These are phyloP conservation scores for Callionymus lyra DNA, from an alignment of 2,113 vertebrate species.

Conservation along the genomic window DNA sequence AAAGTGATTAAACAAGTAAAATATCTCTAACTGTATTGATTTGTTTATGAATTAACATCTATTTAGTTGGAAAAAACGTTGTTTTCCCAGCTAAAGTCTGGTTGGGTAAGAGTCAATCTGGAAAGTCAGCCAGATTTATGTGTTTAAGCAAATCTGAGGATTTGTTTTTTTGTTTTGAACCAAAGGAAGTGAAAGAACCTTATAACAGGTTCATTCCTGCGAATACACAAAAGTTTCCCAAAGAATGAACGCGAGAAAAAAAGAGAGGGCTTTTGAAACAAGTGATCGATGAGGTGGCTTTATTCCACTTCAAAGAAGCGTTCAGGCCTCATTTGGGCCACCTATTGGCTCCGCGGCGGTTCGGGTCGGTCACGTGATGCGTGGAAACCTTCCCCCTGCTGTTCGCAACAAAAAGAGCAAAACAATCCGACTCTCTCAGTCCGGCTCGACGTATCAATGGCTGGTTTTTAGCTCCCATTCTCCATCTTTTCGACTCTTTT, in stretches of 20 bases:
- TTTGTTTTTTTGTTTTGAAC: constrained; percentile 21
- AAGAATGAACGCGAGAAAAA: constrained; percentile 39
- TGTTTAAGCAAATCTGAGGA: constrained; percentile 10
- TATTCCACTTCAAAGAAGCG: constrained; percentile 69
- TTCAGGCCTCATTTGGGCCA: constrained; percentile 45
- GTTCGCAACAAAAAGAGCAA: constrained; percentile 60
- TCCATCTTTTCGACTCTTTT: constrained; percentile 55
- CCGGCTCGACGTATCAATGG: constrained; percentile 56
- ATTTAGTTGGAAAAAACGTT: too few relatives aligned
- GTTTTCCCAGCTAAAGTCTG: too few relatives aligned
- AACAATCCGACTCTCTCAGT: constrained; percentile 81
- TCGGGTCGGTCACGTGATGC: constrained; percentile 60
- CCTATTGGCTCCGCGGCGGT: constrained; percentile 42
- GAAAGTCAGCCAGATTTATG: constrained; percentile 11
- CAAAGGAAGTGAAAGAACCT: constrained; percentile 26
- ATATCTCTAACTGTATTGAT: too few relatives aligned
- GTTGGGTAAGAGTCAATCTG: too few relatives aligned
- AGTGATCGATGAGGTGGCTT: constrained; percentile 77
- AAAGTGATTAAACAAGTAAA: too few relatives aligned
- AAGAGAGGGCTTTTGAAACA: constrained; percentile 56
- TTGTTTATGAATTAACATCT: too few relatives aligned
- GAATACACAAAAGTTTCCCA: constrained; percentile 46
- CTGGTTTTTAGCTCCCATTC: constrained; percentile 51
- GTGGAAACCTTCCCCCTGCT: constrained; percentile 71
- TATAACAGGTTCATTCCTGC: constrained; percentile 48